A percentile compares a stretch with the other conserved stretches of the same genome.
phyloP scores from a whole-genome alignment of 2,113 vertebrate species.

The Serilophus lunatus region DNA sequence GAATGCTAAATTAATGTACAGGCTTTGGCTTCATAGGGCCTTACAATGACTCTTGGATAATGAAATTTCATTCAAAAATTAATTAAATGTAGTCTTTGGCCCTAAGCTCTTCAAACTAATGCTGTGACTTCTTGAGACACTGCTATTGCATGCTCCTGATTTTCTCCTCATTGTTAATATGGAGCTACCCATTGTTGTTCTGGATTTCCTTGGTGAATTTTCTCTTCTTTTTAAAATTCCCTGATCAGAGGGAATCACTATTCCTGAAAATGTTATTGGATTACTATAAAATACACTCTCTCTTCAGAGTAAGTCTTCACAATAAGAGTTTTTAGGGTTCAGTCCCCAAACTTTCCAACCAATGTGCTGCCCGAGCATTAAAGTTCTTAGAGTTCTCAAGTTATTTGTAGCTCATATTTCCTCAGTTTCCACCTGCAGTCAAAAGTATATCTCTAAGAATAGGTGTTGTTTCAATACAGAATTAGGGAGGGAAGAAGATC shows the following conservation, averaged over 20 bases:
- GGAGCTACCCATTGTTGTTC: not conserved
- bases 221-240: not conserved
- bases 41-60: not conserved
- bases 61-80: not conserved
- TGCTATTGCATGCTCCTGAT: not conserved
- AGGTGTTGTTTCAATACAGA: not conserved
- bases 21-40: not conserved
- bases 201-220: not conserved
- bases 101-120: not conserved
- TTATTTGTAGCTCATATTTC: not conserved
- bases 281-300: not conserved
- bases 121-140: not conserved
- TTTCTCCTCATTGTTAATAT: not conserved
- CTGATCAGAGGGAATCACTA: not conserved
- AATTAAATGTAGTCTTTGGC: not conserved
- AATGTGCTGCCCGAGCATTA: not conserved
- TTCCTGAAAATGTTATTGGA: not conserved
- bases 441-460: not conserved
- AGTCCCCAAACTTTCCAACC: not conserved
- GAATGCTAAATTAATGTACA: not conserved
- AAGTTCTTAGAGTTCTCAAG: not conserved
- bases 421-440: not conserved
- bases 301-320: not conserved
- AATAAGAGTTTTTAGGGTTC: not conserved
- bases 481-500: not conserved